phyloP scores from a whole-genome alignment of 2,113 vertebrate genomes.

The Coreoperca whiteheadi region DNA sequence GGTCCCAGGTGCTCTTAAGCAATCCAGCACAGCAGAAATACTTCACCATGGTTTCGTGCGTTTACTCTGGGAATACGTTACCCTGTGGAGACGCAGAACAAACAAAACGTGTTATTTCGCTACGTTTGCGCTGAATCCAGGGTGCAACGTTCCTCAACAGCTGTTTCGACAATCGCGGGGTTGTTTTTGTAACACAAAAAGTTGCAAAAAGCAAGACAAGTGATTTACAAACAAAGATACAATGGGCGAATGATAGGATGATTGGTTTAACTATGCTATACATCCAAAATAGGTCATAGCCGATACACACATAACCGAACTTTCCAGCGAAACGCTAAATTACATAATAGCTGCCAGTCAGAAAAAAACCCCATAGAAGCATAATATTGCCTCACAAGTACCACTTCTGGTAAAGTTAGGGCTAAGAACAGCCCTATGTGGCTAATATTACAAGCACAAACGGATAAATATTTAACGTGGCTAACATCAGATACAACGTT shows the following conservation, averaged over 20 bases:
- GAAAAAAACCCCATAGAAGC: neutral
- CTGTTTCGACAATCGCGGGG: neutral
- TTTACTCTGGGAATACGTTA: constrained; percentile 36
- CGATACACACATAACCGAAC: neutral
- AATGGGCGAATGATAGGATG: neutral
- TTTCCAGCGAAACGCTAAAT: neutral
- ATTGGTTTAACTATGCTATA: too few species aligned
- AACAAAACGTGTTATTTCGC: neutral
- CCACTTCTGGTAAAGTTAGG: neutral
- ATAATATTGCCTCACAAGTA: neutral
- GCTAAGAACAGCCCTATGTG: accelerated
- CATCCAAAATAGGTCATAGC: too few species aligned
- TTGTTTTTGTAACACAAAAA: neutral
- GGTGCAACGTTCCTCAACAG: neutral
- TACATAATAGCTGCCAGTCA: constrained; percentile 10
- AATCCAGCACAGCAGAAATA: constrained; percentile 89
- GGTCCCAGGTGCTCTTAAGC: constrained; percentile 95
- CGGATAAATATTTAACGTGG: neutral
- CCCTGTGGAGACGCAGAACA: constrained; percentile 48
- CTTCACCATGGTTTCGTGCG: constrained; percentile 91
- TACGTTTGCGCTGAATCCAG: neutral
- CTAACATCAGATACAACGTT: neutral
- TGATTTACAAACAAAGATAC: neutral
- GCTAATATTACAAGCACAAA: too few species aligned
- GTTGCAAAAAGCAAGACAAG: neutral